A percentile compares a stretch with the other conserved stretches of the same genome.
Evolutionary conservation across 1,140 invertebrate genomes (phyloP).

Genomic region (Nasonia vitripennis): DNA sequence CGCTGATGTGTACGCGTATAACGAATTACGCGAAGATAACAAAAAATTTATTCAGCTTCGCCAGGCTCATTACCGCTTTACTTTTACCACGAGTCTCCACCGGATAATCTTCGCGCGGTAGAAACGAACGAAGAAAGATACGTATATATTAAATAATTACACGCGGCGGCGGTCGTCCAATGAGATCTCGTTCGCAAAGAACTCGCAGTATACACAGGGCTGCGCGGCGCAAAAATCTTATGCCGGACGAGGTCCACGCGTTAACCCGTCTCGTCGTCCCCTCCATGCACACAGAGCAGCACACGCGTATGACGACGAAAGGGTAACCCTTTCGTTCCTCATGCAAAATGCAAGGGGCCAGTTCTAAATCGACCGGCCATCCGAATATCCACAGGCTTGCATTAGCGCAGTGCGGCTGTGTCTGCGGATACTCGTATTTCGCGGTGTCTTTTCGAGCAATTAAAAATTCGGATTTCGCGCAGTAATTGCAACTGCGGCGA

Average conservation of each 20-base stretch:
- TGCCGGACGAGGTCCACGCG: slow-evolving; percentile 59
- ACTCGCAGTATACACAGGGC: neutral
- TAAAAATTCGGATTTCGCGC: neutral
- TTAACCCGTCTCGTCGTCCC: slow-evolving; percentile 53
- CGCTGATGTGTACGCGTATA: neutral
- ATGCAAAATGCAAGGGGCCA: slow-evolving; percentile 68
- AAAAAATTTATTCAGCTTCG: neutral
- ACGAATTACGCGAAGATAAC: neutral
- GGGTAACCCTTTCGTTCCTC: slow-evolving; percentile 65
- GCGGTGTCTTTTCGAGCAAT: neutral
- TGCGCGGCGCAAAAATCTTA: slow-evolving; percentile 58
- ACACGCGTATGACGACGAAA: slow-evolving; percentile 53
- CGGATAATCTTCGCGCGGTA: too few relatives aligned
- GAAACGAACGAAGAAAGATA: too few relatives aligned
- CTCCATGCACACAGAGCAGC: slow-evolving; percentile 56
- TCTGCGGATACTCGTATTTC: neutral
- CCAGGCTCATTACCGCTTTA: neutral
- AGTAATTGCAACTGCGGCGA: neutral
- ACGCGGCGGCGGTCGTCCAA: slow-evolving; percentile 1
- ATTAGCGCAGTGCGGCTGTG: neutral
- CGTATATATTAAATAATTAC: too few relatives aligned
- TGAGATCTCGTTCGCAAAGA: slow-evolving; percentile 35
- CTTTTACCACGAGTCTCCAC: too few relatives aligned
- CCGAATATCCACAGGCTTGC: slow-evolving; percentile 57
- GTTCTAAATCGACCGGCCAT: slow-evolving; percentile 65